phyloP scores from a whole-genome alignment of 2,113 vertebrate genomes.

The Nicator chloris region DNA sequence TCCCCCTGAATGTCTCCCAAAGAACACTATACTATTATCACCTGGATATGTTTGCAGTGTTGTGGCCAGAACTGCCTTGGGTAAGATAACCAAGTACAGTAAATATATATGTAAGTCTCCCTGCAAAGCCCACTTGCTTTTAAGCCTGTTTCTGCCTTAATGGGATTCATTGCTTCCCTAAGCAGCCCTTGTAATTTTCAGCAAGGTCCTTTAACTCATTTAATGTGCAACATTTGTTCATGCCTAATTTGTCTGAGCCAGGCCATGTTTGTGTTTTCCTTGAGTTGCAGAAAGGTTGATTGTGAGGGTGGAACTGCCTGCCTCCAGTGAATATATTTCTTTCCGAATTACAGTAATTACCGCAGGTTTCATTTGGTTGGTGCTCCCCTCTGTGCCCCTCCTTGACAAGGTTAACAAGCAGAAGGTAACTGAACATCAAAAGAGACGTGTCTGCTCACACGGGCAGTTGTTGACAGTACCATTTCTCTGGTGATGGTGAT shows the following conservation, averaged over 20 bases:
- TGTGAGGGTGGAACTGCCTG: slow-evolving; percentile 54
- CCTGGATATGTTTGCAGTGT: not conserved
- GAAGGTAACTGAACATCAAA: slow-evolving; percentile 47
- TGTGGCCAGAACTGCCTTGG: not conserved
- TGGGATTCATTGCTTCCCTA: slow-evolving; percentile 64
- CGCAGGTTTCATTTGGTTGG: slow-evolving; percentile 9
- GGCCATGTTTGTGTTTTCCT: slow-evolving; percentile 70
- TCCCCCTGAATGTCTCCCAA: not conserved
- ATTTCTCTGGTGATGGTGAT: slow-evolving; percentile 14
- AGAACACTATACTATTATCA: not conserved
- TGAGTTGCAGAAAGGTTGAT: slow-evolving; percentile 64
- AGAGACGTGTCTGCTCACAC: slow-evolving; percentile 28
- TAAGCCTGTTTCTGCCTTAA: slow-evolving; percentile 49
- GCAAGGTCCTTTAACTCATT: slow-evolving; percentile 74
- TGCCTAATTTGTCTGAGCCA: slow-evolving; percentile 71
- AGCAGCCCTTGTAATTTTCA: slow-evolving; percentile 70
- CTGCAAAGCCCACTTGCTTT: slow-evolving; percentile 7
- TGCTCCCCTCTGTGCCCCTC: slow-evolving; percentile 14
- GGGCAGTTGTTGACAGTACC: not conserved
- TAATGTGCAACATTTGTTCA: slow-evolving; percentile 75
- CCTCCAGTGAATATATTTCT: slow-evolving; percentile 52
- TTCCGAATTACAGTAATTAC: slow-evolving; percentile 64
- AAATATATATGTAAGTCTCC: not conserved
- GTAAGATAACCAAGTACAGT: not conserved
- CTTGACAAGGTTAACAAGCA: slow-evolving; percentile 66